A percentile compares a stretch with the other conserved stretches of the same genome.
phyloP scores from a whole-genome alignment of 2,888 invertebrate species.

The Phlogophora meticulosa region DNA sequence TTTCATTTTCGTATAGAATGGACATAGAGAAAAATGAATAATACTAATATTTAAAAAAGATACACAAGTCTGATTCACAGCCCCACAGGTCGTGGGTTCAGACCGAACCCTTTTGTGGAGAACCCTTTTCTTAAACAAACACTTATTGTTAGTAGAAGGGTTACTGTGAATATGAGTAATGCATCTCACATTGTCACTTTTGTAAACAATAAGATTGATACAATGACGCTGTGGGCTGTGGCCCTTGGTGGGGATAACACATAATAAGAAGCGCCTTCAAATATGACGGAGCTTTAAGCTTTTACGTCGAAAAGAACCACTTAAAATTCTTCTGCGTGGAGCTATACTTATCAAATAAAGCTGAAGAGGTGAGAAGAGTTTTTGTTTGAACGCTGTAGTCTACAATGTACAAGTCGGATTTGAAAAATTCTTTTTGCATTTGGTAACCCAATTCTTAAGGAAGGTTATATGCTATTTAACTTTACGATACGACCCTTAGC shows the following conservation, averaged over 20 bases:
- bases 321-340: no score
- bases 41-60: not conserved
- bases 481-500: no score
- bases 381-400: no score
- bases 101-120: conserved; percentile 19
- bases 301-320: not conserved
- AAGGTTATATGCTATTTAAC: no score
- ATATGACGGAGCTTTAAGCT: not conserved
- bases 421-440: no score
- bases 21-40: no score
- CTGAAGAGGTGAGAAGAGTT: no score
- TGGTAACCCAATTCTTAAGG: no score
- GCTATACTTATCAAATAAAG: no score
- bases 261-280: not conserved
- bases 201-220: conserved; percentile 50
- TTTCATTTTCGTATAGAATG: no score
- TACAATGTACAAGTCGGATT: no score
- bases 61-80: conserved; percentile 11
- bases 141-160: conserved; percentile 42
- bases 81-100: conserved; percentile 1
- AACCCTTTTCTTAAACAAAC: conserved; percentile 56
- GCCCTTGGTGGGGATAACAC: not conserved
- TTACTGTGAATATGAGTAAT: conserved; percentile 57
- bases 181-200: conserved; percentile 31
- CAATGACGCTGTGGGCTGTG: conserved; percentile 32